phyloP scores from a whole-genome alignment of 2,797 vertebrate genomes.

The Lacerta agilis region DNA sequence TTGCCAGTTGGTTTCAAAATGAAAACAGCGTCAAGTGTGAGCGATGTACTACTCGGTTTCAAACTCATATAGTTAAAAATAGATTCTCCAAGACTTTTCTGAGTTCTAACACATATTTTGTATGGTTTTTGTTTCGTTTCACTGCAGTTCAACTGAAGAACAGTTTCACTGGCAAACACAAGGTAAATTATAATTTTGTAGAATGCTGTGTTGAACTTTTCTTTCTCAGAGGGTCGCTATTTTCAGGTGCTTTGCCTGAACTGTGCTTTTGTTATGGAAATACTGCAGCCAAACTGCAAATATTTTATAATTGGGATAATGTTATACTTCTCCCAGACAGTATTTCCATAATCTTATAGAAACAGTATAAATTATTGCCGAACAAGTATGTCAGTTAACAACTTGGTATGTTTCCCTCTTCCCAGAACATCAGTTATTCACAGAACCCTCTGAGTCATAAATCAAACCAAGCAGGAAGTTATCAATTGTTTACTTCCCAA shows the following conservation, averaged over 20 bases:
- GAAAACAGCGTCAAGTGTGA: conserved; percentile 15
- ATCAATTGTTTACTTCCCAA: not conserved
- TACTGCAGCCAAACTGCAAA: not conserved
- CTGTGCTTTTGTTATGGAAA: not conserved
- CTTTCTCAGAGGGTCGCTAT: not conserved
- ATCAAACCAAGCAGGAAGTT: not conserved
- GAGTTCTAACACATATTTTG: conserved; percentile 4
- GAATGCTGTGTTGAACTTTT: not conserved
- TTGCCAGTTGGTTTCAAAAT: not conserved
- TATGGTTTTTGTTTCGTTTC: conserved; percentile 68
- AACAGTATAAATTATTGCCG: not conserved
- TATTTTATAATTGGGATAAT: not conserved
- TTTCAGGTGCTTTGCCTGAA: not conserved
- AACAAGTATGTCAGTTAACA: not conserved
- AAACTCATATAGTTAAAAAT: not conserved
- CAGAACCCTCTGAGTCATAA: not conserved
- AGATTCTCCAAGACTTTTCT: not conserved
- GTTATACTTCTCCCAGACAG: not conserved
- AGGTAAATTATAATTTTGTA: conserved; percentile 80
- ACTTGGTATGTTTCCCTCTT: not conserved
- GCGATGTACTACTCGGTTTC: not conserved
- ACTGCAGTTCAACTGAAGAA: conserved; percentile 92
- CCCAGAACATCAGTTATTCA: not conserved
- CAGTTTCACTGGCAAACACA: conserved; percentile 96
- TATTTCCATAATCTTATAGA: not conserved